Evolutionary conservation across 2,888 invertebrate genomes (phyloP).

Genomic region (Nephrotoma flavescens): DNA sequence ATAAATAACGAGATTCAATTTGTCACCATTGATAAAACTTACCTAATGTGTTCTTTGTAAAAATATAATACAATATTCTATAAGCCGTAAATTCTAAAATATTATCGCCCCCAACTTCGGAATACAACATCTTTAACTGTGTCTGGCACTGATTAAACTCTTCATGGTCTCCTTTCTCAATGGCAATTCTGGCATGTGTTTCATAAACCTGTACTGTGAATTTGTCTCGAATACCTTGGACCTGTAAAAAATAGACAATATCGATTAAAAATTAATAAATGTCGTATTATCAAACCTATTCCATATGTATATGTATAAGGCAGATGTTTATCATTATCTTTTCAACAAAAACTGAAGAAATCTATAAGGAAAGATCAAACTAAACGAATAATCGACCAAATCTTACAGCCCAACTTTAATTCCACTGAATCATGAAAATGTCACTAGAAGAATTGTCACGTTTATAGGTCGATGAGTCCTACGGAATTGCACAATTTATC

Average conservation of each 20-base stretch:
- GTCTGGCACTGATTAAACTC: conserved; percentile 99
- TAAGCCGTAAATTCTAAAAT: conserved; percentile 91
- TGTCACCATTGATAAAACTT: conserved; percentile 18
- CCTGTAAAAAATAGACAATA: conserved; percentile 50
- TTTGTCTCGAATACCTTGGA: conserved; percentile 86
- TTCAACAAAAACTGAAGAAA: too few relatives aligned
- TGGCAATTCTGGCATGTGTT: conserved; percentile 92
- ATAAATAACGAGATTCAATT: not conserved
- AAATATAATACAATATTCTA: conserved; percentile 92
- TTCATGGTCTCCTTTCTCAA: conserved; percentile 96
- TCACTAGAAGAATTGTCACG: too few relatives aligned
- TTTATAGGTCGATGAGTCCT: too few relatives aligned
- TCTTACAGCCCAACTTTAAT: too few relatives aligned
- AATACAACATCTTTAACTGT: conserved; percentile 88
- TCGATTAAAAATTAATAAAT: too few relatives aligned
- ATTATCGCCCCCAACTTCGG: conserved; percentile 61
- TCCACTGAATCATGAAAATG: too few relatives aligned
- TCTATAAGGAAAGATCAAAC: too few relatives aligned
- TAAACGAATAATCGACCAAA: too few relatives aligned
- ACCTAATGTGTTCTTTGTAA: conserved; percentile 96
- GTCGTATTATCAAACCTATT: too few relatives aligned
- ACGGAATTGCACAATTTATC: too few relatives aligned
- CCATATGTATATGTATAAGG: too few relatives aligned
- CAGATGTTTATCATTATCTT: too few relatives aligned
- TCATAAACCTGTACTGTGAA: conserved; percentile 99